Evolutionary conservation across 2,888 invertebrate genomes (phyloP), one percentile per base, ranked within the genome.

Genomic region (Chymomyza fuscimana): DNA sequence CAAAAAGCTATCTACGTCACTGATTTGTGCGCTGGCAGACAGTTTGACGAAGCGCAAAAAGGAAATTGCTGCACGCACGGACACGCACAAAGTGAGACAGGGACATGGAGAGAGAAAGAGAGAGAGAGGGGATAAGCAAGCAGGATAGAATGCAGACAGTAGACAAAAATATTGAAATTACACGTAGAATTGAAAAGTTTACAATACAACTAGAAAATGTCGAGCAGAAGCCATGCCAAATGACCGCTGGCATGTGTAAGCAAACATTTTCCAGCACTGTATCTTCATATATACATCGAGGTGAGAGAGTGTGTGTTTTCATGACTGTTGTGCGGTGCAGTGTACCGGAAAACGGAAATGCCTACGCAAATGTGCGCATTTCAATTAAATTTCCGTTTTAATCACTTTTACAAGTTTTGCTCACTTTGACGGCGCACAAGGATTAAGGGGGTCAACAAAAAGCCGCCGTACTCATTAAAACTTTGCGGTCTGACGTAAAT

Each of bases 351-450:
- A 78, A 81, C 73, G 78, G 80, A 85, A 88, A 86, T 81, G 88
- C 89, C 86, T 80, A 82, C 78, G 76, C 79, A 87, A 89, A 82
- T 81, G 82, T 78, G 82, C 79, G 81, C 79, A 82, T 89, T 89
- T 87, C 89, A 89, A 89, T 89, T 89, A 89, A 89, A 89, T 80
- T 84, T 81, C 76, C 74, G 80, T 84, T 89, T 89, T 89, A 89
- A 89, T 88, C 88, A 89, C 86, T 80, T 88, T 80, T 80, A 69
- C 78, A 76, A 74, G 71, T 77, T 59, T 60, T 54, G 63, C n/a
- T 25, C 15, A 36, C 60, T 54, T 5, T 36, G 60, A 25, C 60
- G 40, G 40, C 54, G 25, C 15, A 56, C 52, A 58, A n/a, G 60
- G 22, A 6, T 62, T 60, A 72, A 36, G 58, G 16, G 51, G 16